phyloP scores from a whole-genome alignment of 2,797 vertebrate species.

The Falco columbarius region DNA sequence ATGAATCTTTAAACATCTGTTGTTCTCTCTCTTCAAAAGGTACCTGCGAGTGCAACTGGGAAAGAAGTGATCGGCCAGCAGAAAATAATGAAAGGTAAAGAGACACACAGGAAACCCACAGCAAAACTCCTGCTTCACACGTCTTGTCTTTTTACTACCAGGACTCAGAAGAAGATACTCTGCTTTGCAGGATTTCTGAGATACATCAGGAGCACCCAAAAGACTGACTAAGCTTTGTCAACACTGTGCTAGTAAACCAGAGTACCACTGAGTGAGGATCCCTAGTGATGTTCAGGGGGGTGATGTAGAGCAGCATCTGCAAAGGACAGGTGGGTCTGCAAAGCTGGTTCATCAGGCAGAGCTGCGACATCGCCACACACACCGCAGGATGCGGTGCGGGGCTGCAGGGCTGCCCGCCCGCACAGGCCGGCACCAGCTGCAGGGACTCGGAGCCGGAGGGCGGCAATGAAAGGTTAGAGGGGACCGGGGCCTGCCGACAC shows the following conservation, averaged over 20 bases:
- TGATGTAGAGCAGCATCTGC: not conserved
- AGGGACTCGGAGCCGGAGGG: not conserved
- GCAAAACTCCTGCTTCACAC: not conserved
- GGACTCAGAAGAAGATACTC: not conserved
- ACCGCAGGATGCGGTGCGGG: accelerated
- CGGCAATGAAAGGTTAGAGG: not conserved
- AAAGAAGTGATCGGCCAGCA: not conserved
- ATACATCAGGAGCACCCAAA: not conserved
- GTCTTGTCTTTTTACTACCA: not conserved
- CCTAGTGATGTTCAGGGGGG: accelerated
- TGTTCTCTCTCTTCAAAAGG: not conserved
- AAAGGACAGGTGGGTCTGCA: not conserved
- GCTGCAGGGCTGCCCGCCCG: accelerated
- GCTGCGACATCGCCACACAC: not conserved
- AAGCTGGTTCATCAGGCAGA: not conserved
- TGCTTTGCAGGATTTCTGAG: not conserved
- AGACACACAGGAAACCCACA: not conserved
- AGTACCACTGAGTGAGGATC: not conserved
- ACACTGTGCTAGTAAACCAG: not conserved
- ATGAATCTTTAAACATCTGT: conserved; percentile 23
- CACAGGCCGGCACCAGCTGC: too few relatives aligned
- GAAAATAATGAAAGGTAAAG: not conserved
- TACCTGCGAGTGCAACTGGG: not conserved
- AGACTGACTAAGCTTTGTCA: not conserved
- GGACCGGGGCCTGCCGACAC: not conserved